A percentile compares a stretch with the other conserved stretches of the same genome.
Evolutionary conservation across 2,113 vertebrate genomes (phyloP).

Genomic region (Trichechus manatus): DNA sequence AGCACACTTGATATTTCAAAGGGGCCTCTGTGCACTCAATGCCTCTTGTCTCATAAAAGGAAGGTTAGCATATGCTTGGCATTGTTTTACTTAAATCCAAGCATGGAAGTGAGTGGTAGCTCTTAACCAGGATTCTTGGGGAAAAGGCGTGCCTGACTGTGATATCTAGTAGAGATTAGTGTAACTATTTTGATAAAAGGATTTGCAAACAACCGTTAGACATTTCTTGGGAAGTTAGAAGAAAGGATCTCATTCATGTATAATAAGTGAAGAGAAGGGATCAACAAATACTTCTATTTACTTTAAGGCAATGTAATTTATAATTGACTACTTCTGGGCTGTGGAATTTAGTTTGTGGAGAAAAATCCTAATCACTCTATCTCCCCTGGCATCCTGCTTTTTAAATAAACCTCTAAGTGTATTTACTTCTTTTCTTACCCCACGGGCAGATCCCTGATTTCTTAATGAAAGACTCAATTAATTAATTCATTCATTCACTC

Average conservation of each 20-base stretch:
- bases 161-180: background rate
- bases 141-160: background rate
- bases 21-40: background rate
- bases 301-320: background rate
- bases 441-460: background rate
- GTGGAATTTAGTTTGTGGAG: slow-evolving; percentile 53
- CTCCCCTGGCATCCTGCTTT: background rate
- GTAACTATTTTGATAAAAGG: background rate
- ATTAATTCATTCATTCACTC: background rate
- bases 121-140: background rate
- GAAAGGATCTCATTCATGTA: slow-evolving; percentile 51
- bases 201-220: slow-evolving; percentile 3
- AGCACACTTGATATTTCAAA: background rate
- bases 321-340: slow-evolving; percentile 56
- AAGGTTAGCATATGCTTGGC: background rate
- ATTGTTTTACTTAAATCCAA: background rate
- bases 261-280: slow-evolving; percentile 4
- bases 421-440: slow-evolving; percentile 42
- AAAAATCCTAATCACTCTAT: slow-evolving; percentile 42
- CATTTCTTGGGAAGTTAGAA: slow-evolving; percentile 64
- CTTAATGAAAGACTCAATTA: background rate
- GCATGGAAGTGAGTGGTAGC: background rate
- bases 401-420: background rate
- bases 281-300: slow-evolving; percentile 41
- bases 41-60: background rate